Percentiles rank a stretch among this genome's conserved stretches.
phyloP scores from a whole-genome alignment of 2,888 invertebrate species.

The Mylabris sibirica region DNA sequence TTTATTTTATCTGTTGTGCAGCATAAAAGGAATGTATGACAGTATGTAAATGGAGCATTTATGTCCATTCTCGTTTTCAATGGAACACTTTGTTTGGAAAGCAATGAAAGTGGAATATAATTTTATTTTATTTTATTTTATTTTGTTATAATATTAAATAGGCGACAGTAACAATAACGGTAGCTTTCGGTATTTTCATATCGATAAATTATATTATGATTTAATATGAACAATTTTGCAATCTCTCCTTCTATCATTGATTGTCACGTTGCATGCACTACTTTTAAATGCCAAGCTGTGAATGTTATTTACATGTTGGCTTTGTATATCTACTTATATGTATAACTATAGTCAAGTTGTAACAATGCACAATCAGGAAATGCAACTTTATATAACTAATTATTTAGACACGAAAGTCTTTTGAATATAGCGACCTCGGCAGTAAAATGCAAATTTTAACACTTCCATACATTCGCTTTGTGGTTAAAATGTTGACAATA shows the following conservation, averaged over 20 bases:
- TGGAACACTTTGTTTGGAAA: slow-evolving; percentile 13
- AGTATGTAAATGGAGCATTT: slow-evolving; percentile 1
- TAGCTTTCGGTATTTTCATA: slow-evolving; percentile 13
- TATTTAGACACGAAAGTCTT: slow-evolving; percentile 13
- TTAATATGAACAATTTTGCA: slow-evolving; percentile 27
- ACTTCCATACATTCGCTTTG: not conserved
- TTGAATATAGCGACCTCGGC: not conserved
- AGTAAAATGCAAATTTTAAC: slow-evolving; percentile 17
- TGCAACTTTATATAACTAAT: slow-evolving; percentile 14
- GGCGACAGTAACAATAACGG: slow-evolving; percentile 15
- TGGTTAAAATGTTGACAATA: not conserved
- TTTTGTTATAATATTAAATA: not conserved
- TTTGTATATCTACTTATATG: not conserved
- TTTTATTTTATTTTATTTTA: not conserved
- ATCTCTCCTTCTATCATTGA: not conserved
- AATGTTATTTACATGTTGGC: slow-evolving; percentile 11
- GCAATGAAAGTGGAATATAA: slow-evolving; percentile 19
- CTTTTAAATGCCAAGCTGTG: slow-evolving; percentile 28
- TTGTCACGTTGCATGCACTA: slow-evolving; percentile 31
- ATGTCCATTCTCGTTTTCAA: slow-evolving; percentile 7
- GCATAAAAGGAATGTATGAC: slow-evolving; percentile 9
- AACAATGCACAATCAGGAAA: slow-evolving; percentile 23
- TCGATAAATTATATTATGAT: slow-evolving; percentile 27
- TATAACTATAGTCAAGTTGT: not conserved
- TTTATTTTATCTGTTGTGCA: not conserved